phyloP scores from a whole-genome alignment of 2,888 invertebrate genomes.

The Lagria hirta region DNA sequence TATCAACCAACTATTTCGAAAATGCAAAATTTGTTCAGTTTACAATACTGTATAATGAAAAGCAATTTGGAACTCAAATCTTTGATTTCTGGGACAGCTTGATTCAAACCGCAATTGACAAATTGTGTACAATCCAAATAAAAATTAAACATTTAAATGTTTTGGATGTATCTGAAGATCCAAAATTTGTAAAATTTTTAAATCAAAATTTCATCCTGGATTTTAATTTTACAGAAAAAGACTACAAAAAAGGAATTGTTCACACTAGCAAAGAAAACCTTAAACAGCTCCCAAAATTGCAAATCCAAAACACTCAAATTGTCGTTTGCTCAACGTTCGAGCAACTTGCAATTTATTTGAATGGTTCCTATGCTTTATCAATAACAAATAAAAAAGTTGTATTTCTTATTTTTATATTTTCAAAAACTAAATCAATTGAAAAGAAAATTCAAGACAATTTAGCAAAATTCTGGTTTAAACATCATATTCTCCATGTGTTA shows the following conservation, averaged over 20 bases:
- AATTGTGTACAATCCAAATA: not conserved
- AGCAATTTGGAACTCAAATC: too few relatives aligned
- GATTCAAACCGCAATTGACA: not conserved
- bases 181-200: conserved; percentile 6
- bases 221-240: conserved; percentile 9
- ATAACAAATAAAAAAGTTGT: conserved; percentile 1
- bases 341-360: conserved; percentile 1
- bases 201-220: conserved; percentile 7
- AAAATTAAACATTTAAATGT: conserved; percentile 1
- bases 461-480: conserved; percentile 7
- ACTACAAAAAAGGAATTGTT: not conserved
- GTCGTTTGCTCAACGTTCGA: conserved; percentile 1
- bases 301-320: conserved; percentile 1
- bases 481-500: conserved; percentile 9
- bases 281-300: not conserved
- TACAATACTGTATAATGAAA: not conserved
- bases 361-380: conserved; percentile 4
- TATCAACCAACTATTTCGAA: conserved; percentile 4
- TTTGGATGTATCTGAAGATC: conserved; percentile 3
- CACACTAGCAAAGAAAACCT: not conserved
- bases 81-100: conserved; percentile 7
- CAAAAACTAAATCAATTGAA: not conserved
- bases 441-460: not conserved
- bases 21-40: conserved; percentile 1
- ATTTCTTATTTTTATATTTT: conserved; percentile 1